Conservation (phyloP, 1,140 invertebrate species). For the Hermatobates lingyangjiaoensis region DNA sequence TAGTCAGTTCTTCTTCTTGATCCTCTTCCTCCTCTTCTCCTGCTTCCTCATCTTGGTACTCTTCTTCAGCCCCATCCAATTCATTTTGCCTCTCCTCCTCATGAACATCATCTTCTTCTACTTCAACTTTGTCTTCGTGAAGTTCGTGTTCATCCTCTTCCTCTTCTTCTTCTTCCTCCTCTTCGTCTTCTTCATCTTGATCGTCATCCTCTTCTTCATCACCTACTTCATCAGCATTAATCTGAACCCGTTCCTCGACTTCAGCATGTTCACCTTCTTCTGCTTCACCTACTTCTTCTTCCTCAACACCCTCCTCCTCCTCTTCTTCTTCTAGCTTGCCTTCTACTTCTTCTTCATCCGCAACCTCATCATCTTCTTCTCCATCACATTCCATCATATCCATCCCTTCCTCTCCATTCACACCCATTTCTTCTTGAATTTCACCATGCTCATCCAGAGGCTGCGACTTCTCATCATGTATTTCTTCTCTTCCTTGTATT, state of each 20-base stretch:
- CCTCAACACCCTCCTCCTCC: neutral
- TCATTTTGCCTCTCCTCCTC: neutral
- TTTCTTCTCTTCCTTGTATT: neutral
- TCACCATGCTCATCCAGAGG: neutral
- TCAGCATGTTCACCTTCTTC: neutral
- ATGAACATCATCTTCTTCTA: neutral
- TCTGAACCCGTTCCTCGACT: neutral
- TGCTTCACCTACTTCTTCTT: conserved; percentile 2
- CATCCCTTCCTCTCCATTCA: neutral
- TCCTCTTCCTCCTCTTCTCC: neutral
- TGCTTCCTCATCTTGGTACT: neutral
- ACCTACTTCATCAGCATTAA: neutral
- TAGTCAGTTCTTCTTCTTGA: conserved; percentile 1
- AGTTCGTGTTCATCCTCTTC: neutral
- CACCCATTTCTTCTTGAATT: neutral
- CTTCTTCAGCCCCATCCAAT: too few relatives aligned
- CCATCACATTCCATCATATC: neutral
- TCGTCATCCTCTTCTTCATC: conserved; percentile 3
- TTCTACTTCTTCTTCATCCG: conserved; percentile 2
- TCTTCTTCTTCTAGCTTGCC: conserved; percentile 4
- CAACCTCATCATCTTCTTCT: neutral
- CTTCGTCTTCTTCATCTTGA: neutral
- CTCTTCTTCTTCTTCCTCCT: neutral
- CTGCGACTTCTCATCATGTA: neutral
- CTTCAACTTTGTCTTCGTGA: neutral